Base-by-base conservation (phyloP, 2,888 invertebrate genomes). In the Megalurothrips usitatus region DNA sequence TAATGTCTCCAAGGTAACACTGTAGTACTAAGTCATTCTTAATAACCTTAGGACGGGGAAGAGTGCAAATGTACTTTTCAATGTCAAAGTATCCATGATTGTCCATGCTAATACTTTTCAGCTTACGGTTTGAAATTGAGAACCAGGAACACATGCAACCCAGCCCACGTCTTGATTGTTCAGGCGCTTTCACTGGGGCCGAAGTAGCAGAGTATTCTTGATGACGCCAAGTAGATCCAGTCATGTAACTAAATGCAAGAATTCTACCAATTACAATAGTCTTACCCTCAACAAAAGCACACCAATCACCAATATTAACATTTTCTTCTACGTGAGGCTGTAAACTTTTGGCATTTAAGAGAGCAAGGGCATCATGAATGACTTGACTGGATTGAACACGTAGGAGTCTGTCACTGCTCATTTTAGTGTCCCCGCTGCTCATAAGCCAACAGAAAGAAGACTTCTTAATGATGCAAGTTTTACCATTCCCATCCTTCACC, bases 141-240 rank as follows among this genome's bases (percentile, higher is more conserved):
- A 63, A 63, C 63, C 63, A 63, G 17, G 63, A 63, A 63, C 63
- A 63, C 63, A 63, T 63, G n/a, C 63, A 63, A n/a, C 63, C 63
- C n/a, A 63, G n/a, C 9, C 63, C 63, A n/a, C 63, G 17, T 14
- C n/a, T 63, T n/a, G 9, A 63, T 9, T 63, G 63, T 63, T 17
- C 63, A n/a, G 63, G 63, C n/a, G 63, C 19, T n/a, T 63, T 1
- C 1, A 63, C 63, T n/a, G 63, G 63, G n/a, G 63, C 63, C 9
- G 63, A 63, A n/a, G 17, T 63, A n/a, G 63, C 63, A n/a, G 63
- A n/a, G n/a, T 63, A 63, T 11, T 63, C 63, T 63, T 63, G 63
- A 63, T n/a, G 17, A 14, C 63, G 19, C 63, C 63, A 63, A 9
- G 14, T n/a, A 19, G 17, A 9, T 63, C 63, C 63, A 63, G n/a